These are phyloP conservation scores for Dicycla oo DNA, from an alignment of 2,888 invertebrate genomes.

Conservation along the genomic window DNA sequence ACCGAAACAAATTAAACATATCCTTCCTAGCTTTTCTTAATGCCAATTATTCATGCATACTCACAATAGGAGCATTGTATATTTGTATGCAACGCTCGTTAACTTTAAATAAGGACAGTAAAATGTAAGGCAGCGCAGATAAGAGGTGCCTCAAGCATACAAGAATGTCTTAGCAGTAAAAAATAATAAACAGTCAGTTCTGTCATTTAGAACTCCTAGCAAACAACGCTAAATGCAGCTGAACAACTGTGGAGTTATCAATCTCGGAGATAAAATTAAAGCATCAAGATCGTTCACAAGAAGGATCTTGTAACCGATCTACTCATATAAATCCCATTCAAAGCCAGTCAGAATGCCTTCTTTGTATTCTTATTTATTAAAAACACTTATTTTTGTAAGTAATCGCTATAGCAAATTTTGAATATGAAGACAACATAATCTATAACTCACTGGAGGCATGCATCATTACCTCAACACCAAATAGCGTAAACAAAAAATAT, in stretches of 20 bases:
- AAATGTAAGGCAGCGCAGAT: slow-evolving; percentile 17
- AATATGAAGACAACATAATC: neutral
- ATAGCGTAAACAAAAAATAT: slow-evolving; percentile 7
- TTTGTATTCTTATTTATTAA: slow-evolving; percentile 13
- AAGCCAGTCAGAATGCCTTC: slow-evolving; percentile 6
- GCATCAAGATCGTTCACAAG: too few relatives aligned
- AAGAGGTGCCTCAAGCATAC: neutral
- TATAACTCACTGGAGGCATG: neutral
- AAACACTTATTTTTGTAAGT: neutral
- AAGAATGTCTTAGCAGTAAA: neutral
- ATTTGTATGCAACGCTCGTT: neutral
- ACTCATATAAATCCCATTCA: slow-evolving; percentile 8
- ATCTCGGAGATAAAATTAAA: slow-evolving; percentile 18
- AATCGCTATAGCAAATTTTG: slow-evolving; percentile 24
- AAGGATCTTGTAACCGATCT: slow-evolving; percentile 21
- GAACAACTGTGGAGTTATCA: slow-evolving; percentile 16
- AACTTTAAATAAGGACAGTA: slow-evolving; percentile 1
- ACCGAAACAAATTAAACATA: neutral
- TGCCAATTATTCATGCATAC: neutral
- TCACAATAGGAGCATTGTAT: neutral
- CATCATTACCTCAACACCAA: slow-evolving; percentile 3
- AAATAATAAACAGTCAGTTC: neutral
- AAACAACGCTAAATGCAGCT: slow-evolving; percentile 2
- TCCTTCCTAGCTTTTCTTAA: too few relatives aligned
- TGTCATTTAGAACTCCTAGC: slow-evolving; percentile 3